Percentiles rank a stretch among this genome's conserved stretches.
phyloP scores from a whole-genome alignment of 1,140 invertebrate species.

The Grapholita molesta region DNA sequence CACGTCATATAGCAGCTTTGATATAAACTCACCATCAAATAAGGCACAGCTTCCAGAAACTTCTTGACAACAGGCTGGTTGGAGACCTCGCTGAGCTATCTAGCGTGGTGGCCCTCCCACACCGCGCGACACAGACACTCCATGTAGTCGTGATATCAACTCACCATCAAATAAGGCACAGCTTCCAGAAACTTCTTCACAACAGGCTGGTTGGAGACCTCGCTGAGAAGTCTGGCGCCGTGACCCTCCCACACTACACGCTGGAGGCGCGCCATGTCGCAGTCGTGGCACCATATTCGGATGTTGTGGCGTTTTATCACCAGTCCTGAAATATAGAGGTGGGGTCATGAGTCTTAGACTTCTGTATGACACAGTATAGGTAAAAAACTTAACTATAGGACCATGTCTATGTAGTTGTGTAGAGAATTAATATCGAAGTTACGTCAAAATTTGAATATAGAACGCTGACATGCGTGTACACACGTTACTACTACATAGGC shows the following conservation, averaged over 20 bases:
- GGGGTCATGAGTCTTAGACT: not conserved
- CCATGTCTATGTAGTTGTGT: no score
- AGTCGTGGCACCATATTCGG: slow-evolving; percentile 94
- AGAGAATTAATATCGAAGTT: no score
- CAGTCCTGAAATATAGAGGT: slow-evolving; percentile 73
- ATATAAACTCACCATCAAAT: slow-evolving; percentile 86
- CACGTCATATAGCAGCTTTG: not conserved
- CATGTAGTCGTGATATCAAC: not conserved
- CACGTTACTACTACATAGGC: no score
- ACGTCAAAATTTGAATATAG: no score
- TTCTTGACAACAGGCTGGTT: slow-evolving; percentile 87
- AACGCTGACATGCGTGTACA: no score
- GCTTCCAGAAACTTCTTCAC: slow-evolving; percentile 90
- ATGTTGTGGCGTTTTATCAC: slow-evolving; percentile 92
- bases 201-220: slow-evolving; percentile 89
- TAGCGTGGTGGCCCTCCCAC: slow-evolving; percentile 91
- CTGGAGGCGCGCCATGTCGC: slow-evolving; percentile 89
- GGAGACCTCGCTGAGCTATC: slow-evolving; percentile 88
- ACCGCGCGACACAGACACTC: slow-evolving; percentile 83
- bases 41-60: slow-evolving; percentile 91
- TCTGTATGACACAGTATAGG: no score
- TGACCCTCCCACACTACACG: slow-evolving; percentile 93
- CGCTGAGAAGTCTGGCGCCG: slow-evolving; percentile 87
- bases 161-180: slow-evolving; percentile 93
- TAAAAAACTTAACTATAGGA: no score